Evolutionary conservation across 2,113 vertebrate species (phyloP).

Genomic region (Entomyzon cyanotis): DNA sequence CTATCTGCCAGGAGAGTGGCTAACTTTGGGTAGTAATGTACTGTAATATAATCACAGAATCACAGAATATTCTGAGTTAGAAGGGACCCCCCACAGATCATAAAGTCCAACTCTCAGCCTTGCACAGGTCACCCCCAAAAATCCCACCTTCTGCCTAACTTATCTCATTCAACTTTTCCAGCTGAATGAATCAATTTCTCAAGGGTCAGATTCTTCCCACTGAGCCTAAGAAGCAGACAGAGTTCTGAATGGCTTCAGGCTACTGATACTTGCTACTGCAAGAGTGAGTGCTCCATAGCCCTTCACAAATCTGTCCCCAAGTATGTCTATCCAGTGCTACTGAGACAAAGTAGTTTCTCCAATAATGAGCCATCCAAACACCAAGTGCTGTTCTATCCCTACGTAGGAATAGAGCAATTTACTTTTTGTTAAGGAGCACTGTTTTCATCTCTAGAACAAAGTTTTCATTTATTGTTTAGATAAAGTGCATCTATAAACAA

Average conservation of each 20-base stretch:
- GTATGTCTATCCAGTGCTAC: neutral
- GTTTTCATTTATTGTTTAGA: neutral
- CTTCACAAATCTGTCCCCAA: neutral
- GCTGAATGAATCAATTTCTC: neutral
- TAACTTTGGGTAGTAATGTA: neutral
- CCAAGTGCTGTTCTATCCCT: neutral
- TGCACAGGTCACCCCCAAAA: neutral
- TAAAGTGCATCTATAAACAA: conserved; percentile 1
- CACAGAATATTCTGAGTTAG: neutral
- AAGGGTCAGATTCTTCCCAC: neutral
- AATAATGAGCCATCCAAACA: neutral
- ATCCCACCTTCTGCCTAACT: neutral
- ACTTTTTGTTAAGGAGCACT: neutral
- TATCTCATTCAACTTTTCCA: neutral
- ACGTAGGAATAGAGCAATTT: neutral
- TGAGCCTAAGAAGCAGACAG: neutral
- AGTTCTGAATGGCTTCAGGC: neutral
- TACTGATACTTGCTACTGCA: neutral
- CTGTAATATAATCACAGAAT: neutral
- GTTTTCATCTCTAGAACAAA: neutral
- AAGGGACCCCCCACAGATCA: neutral
- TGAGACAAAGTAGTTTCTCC: neutral
- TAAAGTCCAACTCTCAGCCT: neutral
- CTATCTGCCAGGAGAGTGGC: neutral
- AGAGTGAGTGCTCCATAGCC: neutral